phyloP scores from a whole-genome alignment of 2,113 vertebrate genomes.

The Dasypus novemcinctus region DNA sequence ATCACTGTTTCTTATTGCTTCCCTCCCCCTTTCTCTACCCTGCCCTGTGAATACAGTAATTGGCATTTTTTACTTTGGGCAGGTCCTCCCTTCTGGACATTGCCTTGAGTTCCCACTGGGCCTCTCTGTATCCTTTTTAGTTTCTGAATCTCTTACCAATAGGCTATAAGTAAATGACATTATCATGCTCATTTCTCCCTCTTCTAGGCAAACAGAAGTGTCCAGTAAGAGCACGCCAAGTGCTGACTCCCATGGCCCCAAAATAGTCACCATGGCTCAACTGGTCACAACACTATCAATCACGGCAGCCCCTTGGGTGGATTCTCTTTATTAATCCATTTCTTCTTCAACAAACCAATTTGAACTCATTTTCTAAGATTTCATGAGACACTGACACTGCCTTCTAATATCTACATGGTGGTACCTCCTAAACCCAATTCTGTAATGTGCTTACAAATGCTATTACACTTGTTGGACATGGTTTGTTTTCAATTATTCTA shows the following conservation, averaged over 20 bases:
- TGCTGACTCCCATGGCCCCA: neutral
- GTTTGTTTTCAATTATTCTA: conserved; percentile 48
- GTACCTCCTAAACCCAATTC: neutral
- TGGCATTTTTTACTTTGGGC: neutral
- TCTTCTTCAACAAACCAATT: conserved; percentile 28
- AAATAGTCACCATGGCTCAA: neutral
- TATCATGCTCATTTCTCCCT: neutral
- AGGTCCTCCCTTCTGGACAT: neutral
- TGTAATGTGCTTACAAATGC: conserved; percentile 33
- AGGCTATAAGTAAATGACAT: neutral
- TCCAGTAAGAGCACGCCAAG: neutral
- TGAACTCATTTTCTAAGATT: neutral
- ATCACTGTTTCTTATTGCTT: neutral
- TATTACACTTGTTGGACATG: conserved; percentile 14
- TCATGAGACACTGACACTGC: neutral
- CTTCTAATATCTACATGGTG: neutral
- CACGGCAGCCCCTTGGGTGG: neutral
- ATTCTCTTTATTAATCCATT: neutral
- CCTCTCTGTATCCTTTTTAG: neutral
- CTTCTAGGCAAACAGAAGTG: neutral
- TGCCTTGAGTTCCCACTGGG: neutral
- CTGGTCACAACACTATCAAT: neutral
- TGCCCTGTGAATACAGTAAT: neutral
- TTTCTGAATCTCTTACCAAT: neutral
- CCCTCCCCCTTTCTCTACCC: neutral